phyloP scores from a whole-genome alignment of 2,797 vertebrate genomes.

The Bradypodion pumilum region DNA sequence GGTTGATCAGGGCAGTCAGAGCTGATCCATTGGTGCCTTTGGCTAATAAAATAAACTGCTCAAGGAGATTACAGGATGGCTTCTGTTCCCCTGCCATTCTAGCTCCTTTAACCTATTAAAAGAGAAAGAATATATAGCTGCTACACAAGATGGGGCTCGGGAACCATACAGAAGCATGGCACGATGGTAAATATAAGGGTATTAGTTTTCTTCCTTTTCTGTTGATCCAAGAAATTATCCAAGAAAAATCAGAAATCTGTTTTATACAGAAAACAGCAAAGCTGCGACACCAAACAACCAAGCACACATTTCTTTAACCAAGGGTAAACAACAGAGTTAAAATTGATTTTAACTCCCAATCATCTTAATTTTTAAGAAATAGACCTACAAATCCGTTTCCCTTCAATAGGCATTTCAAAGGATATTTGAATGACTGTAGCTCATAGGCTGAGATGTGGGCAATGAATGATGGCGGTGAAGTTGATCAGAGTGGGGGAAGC shows the following conservation, averaged over 20 bases:
- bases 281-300: not conserved
- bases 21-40: constrained; percentile 81
- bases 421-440: too few species aligned
- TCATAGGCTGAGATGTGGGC: not conserved
- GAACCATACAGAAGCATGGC: not conserved
- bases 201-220: constrained; percentile 7
- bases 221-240: constrained; percentile 16
- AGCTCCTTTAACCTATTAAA: constrained; percentile 70
- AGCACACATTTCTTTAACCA: not conserved
- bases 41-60: constrained; percentile 85
- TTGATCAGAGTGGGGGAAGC: not conserved
- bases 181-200: not conserved
- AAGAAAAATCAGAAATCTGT: not conserved
- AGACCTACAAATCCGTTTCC: not conserved
- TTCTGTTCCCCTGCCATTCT: constrained; percentile 87
- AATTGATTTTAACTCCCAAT: not conserved
- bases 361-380: not conserved
- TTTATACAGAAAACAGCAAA: constrained; percentile 2
- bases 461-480: not conserved
- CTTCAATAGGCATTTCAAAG: not conserved
- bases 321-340: not conserved
- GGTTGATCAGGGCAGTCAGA: constrained; percentile 82
- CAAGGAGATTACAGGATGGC: constrained; percentile 78
- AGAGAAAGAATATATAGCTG: constrained; percentile 48
- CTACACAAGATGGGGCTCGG: constrained; percentile 12